Percentiles rank a stretch among this genome's conserved stretches.
Evolutionary conservation across 2,113 vertebrate species (phyloP).

Genomic region (Triplophysa tibetana): DNA sequence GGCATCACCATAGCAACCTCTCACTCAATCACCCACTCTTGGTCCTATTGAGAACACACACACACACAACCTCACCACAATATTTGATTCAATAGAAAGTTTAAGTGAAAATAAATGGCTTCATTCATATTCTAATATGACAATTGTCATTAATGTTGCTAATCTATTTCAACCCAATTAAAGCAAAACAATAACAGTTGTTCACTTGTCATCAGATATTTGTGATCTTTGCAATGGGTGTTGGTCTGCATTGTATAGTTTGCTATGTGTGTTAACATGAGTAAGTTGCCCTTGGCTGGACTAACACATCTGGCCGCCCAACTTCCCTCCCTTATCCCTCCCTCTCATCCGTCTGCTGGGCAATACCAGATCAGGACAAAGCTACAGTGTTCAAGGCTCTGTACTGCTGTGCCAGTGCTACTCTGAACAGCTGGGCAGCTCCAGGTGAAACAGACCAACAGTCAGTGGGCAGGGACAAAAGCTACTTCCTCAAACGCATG

Average conservation of each 20-base stretch:
- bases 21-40: background rate
- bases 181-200: background rate
- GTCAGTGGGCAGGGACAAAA: slow-evolving; percentile 31
- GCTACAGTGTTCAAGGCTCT: slow-evolving; percentile 43
- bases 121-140: too few relatives aligned
- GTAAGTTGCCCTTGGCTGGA: slow-evolving; percentile 46
- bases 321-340: slow-evolving; percentile 5
- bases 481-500: background rate
- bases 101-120: background rate
- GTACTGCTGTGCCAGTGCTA: slow-evolving; percentile 17
- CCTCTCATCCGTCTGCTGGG: slow-evolving; percentile 34
- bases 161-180: too few relatives aligned
- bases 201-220: slow-evolving; percentile 52
- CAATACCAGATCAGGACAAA: slow-evolving; percentile 53
- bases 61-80: background rate
- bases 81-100: slow-evolving; percentile 12
- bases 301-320: slow-evolving; percentile 46
- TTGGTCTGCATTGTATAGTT: background rate
- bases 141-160: too few relatives aligned
- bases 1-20: slow-evolving; percentile 25
- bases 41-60: slow-evolving; percentile 16
- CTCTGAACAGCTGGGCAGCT: slow-evolving; percentile 45
- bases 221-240: slow-evolving; percentile 23
- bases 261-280: slow-evolving; percentile 36
- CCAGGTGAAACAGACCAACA: slow-evolving; percentile 49